These are phyloP conservation scores for Phocides pigmalion DNA, from an alignment of 1,140 invertebrate species.

Conservation along the genomic window DNA sequence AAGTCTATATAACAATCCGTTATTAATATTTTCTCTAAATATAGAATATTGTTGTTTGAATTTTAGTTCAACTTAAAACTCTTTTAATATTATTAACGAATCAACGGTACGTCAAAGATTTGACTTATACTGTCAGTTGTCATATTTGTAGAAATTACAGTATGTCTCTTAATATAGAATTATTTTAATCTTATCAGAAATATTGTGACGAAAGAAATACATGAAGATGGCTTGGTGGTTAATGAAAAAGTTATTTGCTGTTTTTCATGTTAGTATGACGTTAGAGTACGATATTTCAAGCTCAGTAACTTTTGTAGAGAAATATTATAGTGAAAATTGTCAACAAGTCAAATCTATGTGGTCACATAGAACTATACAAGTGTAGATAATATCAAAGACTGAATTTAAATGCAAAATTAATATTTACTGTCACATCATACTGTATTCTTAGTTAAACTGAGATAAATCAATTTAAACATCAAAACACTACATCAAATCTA, in stretches of 20 bases:
- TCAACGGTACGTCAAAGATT: constrained; percentile 23
- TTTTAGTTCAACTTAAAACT: background rate
- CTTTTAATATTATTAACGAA: constrained; percentile 19
- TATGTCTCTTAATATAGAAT: too few species aligned
- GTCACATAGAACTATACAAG: too few species aligned
- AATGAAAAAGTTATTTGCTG: constrained; percentile 44
- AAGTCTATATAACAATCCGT: constrained; percentile 13
- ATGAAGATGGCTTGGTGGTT: constrained; percentile 57
- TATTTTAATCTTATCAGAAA: background rate
- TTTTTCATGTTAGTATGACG: constrained; percentile 51
- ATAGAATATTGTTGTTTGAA: constrained; percentile 6
- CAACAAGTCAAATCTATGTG: too few species aligned
- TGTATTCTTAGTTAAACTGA: too few species aligned
- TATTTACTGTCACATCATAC: too few species aligned
- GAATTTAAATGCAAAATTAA: too few species aligned
- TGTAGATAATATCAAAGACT: too few species aligned
- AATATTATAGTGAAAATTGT: too few species aligned
- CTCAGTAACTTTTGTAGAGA: too few species aligned
- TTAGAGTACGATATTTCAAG: too few species aligned
- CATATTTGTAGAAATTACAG: background rate
- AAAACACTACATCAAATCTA: too few species aligned
- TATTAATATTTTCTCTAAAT: constrained; percentile 27
- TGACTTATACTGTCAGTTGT: constrained; percentile 1
- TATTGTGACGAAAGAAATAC: constrained; percentile 11
- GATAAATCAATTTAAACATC: too few species aligned